Evolutionary conservation across 2,113 vertebrate genomes (phyloP).

Genomic region (Dicerorhinus sumatrensis): DNA sequence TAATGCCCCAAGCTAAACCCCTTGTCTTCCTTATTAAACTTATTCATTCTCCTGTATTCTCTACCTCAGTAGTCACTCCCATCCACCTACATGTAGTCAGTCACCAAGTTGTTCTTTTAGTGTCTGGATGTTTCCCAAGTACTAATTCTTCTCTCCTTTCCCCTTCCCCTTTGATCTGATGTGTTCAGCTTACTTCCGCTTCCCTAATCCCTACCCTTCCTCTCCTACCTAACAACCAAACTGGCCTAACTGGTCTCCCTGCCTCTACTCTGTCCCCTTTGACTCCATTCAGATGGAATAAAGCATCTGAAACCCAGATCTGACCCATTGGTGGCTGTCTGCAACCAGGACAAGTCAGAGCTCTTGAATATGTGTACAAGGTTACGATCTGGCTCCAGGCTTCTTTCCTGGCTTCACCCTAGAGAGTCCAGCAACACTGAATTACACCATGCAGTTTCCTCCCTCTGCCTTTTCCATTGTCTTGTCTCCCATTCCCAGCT

Average conservation of each 20-base stretch:
- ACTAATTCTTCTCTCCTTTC: not conserved
- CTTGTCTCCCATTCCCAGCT: no score
- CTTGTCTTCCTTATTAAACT: not conserved
- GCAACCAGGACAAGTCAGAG: not conserved
- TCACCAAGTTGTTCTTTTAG: not conserved
- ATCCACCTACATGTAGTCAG: not conserved
- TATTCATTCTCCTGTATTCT: not conserved
- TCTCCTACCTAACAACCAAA: not conserved
- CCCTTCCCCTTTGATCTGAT: not conserved
- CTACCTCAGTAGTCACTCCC: not conserved
- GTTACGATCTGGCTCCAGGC: not conserved
- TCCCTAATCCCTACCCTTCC: not conserved
- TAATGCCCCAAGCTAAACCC: not conserved
- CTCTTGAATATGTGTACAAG: not conserved
- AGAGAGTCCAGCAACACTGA: not conserved
- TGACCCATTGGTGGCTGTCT: not conserved
- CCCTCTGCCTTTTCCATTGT: not conserved
- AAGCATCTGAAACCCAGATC: not conserved
- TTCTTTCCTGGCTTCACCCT: not conserved
- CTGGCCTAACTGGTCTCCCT: not conserved
- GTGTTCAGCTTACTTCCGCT: not conserved
- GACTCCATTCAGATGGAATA: not conserved
- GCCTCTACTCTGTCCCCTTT: not conserved
- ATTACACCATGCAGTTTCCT: not conserved
- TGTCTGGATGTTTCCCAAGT: not conserved